Evolutionary conservation across 2,888 invertebrate genomes (phyloP).

Genomic region (Diadegma fenestrale): DNA sequence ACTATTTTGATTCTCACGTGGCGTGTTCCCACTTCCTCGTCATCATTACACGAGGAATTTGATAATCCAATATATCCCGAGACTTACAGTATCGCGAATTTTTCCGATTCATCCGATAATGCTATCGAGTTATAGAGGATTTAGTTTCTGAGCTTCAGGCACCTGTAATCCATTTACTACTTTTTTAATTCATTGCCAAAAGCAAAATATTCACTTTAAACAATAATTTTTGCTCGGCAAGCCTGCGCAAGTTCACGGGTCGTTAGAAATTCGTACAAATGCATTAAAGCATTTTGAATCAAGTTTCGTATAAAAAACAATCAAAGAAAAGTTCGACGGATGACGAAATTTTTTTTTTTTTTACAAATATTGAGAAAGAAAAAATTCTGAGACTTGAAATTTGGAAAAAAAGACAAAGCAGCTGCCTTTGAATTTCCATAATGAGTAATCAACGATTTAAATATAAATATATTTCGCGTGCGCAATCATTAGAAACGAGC

Average conservation of each 20-base stretch:
- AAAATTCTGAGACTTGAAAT: not conserved
- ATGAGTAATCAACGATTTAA: not conserved
- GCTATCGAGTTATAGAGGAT: conserved; percentile 13
- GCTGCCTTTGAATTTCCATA: not conserved
- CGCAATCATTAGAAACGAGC: not conserved
- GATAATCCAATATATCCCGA: conserved; percentile 51
- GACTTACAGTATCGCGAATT: conserved; percentile 30
- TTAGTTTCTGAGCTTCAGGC: not conserved
- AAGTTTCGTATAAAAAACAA: not conserved
- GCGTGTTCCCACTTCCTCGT: conserved; percentile 39
- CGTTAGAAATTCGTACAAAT: not conserved
- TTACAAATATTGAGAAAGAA: not conserved
- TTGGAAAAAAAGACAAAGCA: not conserved
- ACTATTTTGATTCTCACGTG: conserved; percentile 52
- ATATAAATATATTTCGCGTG: conserved; percentile 8
- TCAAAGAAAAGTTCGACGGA: not conserved
- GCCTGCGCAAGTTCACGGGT: not conserved
- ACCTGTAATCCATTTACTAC: not conserved
- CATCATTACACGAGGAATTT: conserved; percentile 33
- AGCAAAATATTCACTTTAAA: not conserved
- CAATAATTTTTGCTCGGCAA: not conserved
- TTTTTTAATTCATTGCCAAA: not conserved
- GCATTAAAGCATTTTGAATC: not conserved
- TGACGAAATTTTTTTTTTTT: not conserved
- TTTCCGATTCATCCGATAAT: conserved; percentile 43